Conservation (phyloP, 2,888 invertebrate genomes). For the Amorpha juglandis region DNA sequence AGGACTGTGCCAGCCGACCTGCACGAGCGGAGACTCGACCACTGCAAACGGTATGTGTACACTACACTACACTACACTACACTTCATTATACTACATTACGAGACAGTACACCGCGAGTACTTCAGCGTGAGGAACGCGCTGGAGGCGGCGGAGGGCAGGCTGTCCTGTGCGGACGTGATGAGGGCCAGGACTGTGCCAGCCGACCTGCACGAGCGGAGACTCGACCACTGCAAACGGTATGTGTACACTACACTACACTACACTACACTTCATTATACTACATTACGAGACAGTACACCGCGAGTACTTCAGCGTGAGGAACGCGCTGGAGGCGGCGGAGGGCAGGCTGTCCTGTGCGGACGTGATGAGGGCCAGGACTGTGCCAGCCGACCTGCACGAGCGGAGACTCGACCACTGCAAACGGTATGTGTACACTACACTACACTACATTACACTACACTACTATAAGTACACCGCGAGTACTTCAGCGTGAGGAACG, state of each 20-base stretch:
- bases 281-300: no score
- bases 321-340: constrained; percentile 84
- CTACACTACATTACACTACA: no score
- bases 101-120: constrained; percentile 87
- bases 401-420: constrained; percentile 89
- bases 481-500: constrained; percentile 83
- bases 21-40: constrained; percentile 87
- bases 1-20: constrained; percentile 85
- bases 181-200: constrained; percentile 83
- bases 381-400: constrained; percentile 87
- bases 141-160: constrained; percentile 85
- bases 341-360: constrained; percentile 84
- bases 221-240: constrained; percentile 90
- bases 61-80: no score
- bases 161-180: constrained; percentile 83
- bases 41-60: constrained; percentile 89
- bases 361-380: constrained; percentile 78
- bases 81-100: no score
- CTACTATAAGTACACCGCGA: no score
- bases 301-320: constrained; percentile 85
- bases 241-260: no score
- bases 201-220: constrained; percentile 86
- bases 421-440: no score
- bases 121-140: constrained; percentile 81
- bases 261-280: no score